Evolutionary conservation across 2,797 vertebrate species (phyloP).

Genomic region (Dermochelys coriacea): DNA sequence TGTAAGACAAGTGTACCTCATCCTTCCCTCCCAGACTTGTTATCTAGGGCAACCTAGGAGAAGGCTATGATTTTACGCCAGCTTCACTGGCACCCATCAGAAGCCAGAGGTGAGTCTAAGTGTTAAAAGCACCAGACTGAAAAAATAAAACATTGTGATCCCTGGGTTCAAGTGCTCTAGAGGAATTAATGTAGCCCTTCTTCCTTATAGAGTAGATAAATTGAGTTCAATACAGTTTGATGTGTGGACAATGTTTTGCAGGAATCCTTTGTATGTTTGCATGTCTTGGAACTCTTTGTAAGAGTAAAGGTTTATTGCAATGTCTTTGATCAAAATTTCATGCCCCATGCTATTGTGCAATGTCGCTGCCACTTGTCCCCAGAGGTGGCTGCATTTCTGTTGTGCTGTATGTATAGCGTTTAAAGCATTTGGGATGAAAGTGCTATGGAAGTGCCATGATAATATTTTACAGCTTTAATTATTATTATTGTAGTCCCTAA

Average conservation of each 20-base stretch:
- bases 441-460: constrained; percentile 29
- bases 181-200: fast-evolving
- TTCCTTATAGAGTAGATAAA: not conserved
- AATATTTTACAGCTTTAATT: constrained; percentile 74
- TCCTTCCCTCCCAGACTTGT: not conserved
- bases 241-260: not conserved
- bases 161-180: fast-evolving
- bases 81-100: fast-evolving
- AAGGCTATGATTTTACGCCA: not conserved
- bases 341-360: fast-evolving
- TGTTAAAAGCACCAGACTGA: not conserved
- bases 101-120: not conserved
- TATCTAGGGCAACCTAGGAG: not conserved
- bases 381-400: not conserved
- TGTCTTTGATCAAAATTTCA: not conserved
- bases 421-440: not conserved
- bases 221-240: not conserved
- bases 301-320: not conserved
- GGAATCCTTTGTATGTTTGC: fast-evolving
- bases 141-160: not conserved
- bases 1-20: constrained; percentile 1
- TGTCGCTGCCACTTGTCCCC: fast-evolving
- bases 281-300: not conserved
- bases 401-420: not conserved
- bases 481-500: constrained; percentile 61